These are phyloP conservation scores for Melitaea cinxia DNA, from an alignment of 1,140 invertebrate genomes.

Conservation along the genomic window DNA sequence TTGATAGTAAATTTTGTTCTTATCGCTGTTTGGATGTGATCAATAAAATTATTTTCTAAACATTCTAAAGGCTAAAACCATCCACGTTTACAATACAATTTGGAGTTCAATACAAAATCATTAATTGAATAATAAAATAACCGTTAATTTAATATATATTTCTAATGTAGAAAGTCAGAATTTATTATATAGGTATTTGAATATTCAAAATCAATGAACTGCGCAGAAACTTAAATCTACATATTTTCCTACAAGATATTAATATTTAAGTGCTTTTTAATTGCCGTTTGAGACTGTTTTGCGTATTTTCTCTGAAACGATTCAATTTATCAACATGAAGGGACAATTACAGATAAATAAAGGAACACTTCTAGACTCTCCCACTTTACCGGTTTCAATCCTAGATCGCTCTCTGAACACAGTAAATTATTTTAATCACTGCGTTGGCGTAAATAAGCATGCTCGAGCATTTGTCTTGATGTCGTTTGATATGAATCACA, in stretches of 20 bases:
- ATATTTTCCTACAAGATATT: not conserved
- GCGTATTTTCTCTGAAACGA: not conserved
- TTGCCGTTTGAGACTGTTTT: not conserved
- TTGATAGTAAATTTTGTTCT: constrained; percentile 16
- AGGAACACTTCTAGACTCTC: constrained; percentile 8
- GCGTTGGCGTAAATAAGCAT: constrained; percentile 40
- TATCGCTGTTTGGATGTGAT: constrained; percentile 17
- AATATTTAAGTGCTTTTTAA: not conserved
- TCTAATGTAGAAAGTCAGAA: no score
- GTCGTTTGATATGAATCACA: constrained; percentile 36
- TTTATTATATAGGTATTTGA: no score
- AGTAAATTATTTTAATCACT: constrained; percentile 39
- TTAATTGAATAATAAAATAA: no score
- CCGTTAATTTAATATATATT: not conserved
- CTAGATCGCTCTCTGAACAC: constrained; percentile 26
- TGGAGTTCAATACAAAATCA: not conserved
- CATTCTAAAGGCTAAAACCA: not conserved
- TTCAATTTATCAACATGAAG: constrained; percentile 16
- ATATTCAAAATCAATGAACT: no score
- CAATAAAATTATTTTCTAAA: constrained; percentile 14
- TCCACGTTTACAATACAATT: not conserved
- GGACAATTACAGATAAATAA: constrained; percentile 12
- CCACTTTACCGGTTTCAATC: constrained; percentile 4
- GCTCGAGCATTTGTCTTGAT: constrained; percentile 37
- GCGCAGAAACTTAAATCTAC: not conserved